Base-by-base conservation (phyloP, 2,113 vertebrate species). In the Myrmecophaga tridactyla region DNA sequence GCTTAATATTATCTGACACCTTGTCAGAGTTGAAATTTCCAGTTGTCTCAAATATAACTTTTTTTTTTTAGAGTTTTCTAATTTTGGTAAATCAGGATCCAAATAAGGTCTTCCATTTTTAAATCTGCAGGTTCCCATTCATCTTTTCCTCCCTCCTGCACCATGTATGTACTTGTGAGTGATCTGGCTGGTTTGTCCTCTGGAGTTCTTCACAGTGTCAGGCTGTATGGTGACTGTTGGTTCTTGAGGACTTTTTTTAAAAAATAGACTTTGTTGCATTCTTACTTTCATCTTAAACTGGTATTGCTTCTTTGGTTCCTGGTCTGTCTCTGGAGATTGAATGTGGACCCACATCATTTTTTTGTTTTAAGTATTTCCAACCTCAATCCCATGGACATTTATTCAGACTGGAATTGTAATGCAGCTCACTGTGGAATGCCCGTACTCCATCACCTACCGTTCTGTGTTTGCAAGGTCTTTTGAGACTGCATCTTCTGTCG, bases 381-480 rank as follows among this genome's bases (percentile, higher is more conserved):
- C 83, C 58, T 62, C 51, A 63, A n/a, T 85, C 60, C 34, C 48
- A 21, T 41, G 41, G 70, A 63, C 46, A 70, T 82, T 31, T 36
- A 41, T 63, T 78, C 43, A 65, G 43, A 18, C 39, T 6, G 39
- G 20, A 73, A 25, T 20, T 84, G n/a, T 31, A 60, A 25, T 89
- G 0, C 10, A 17, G n/a, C n/a, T n/a, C n/a, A n/a, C n/a, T n/a
- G n/a, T 65, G 69, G 29, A 65, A 6, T 27, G 46, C 2, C 5
- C 36, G 43, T 31, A 81, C 48, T 46, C n/a, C 46, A 7, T 14
- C 20, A 0, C 65, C 18, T 7, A 1, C 17, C 73, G 23, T 36
- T 77, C 17, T 58, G 13, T 81, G 36, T 82, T 23, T 46, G 41
- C 0, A 60, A 75, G 77, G 48, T 65, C 11, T 0, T 31, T 31